Percentiles rank a stretch among this genome's conserved stretches.
These are phyloP conservation scores for Scalopus aquaticus DNA, from an alignment of 2,113 vertebrate species.

Conservation along the genomic window DNA sequence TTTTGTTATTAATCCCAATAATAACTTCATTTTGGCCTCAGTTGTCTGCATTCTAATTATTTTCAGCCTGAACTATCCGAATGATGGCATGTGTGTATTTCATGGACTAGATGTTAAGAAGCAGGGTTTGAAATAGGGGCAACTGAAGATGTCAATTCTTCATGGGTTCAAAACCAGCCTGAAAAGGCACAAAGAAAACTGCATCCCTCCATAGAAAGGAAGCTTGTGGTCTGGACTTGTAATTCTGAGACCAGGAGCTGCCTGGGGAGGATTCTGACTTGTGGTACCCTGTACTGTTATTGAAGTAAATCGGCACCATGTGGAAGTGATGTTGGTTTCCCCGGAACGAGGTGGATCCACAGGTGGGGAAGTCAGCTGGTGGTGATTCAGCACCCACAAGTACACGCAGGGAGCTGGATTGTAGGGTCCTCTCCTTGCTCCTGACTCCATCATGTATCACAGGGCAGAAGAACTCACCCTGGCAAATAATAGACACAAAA, in stretches of 20 bases:
- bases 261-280: not conserved
- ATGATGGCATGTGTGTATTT: not conserved
- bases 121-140: not conserved
- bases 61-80: not conserved
- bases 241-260: not conserved
- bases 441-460: not conserved
- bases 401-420: not conserved
- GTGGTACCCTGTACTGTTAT: not conserved
- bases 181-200: not conserved
- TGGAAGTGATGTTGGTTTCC: not conserved
- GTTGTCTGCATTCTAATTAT: not conserved
- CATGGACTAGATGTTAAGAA: not conserved
- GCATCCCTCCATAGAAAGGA: not conserved
- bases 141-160: not conserved
- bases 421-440: not conserved
- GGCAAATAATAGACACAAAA: rapidly evolving
- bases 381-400: not conserved
- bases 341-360: not conserved
- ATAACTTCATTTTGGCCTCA: not conserved
- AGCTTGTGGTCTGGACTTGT: not conserved
- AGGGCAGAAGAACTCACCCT: not conserved
- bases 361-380: too few relatives aligned
- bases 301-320: not conserved
- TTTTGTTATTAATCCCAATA: slow-evolving; percentile 7
- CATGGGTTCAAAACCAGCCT: not conserved